Conservation (phyloP, 2,888 invertebrate genomes). For the Lepidocyrtoides sp. region DNA sequence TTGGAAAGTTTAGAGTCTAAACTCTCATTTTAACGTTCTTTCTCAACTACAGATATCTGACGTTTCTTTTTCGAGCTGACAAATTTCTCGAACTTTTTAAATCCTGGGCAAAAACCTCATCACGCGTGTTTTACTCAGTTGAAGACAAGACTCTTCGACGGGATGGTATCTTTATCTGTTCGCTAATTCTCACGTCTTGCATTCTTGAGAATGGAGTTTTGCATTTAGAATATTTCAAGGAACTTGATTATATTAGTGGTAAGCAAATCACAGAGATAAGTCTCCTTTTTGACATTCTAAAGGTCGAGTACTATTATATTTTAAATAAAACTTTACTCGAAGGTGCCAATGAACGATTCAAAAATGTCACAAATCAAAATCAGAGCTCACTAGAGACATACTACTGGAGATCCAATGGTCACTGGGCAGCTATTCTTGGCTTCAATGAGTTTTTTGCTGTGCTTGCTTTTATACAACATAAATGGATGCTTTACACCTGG, state of each 20-base stretch:
- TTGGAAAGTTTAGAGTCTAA: too few species aligned
- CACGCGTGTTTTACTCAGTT: slow-evolving; percentile 15
- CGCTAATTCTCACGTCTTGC: slow-evolving; percentile 53
- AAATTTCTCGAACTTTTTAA: slow-evolving; percentile 40
- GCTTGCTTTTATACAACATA: slow-evolving; percentile 70
- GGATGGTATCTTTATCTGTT: slow-evolving; percentile 33
- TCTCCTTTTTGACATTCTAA: too few species aligned
- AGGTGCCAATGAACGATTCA: background rate
- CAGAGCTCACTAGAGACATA: slow-evolving; percentile 56
- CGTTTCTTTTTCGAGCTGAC: slow-evolving; percentile 21
- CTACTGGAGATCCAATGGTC: slow-evolving; percentile 46
- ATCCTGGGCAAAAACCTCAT: slow-evolving; percentile 28
- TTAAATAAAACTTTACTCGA: too few species aligned
- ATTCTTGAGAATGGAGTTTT: slow-evolving; percentile 63
- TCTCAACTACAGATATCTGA: slow-evolving; percentile 57
- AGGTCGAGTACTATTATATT: too few species aligned
- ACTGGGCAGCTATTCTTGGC: slow-evolving; percentile 65
- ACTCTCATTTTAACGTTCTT: too few species aligned
- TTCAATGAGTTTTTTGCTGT: slow-evolving; percentile 62
- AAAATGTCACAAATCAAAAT: slow-evolving; percentile 6
- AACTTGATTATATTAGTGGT: slow-evolving; percentile 58
- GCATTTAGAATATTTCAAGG: slow-evolving; percentile 70
- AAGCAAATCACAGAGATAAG: too few species aligned
- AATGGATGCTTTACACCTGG: slow-evolving; percentile 76
- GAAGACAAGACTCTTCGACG: slow-evolving; percentile 57